phyloP scores from a whole-genome alignment of 2,113 vertebrate species.

The Nanorana parkeri region DNA sequence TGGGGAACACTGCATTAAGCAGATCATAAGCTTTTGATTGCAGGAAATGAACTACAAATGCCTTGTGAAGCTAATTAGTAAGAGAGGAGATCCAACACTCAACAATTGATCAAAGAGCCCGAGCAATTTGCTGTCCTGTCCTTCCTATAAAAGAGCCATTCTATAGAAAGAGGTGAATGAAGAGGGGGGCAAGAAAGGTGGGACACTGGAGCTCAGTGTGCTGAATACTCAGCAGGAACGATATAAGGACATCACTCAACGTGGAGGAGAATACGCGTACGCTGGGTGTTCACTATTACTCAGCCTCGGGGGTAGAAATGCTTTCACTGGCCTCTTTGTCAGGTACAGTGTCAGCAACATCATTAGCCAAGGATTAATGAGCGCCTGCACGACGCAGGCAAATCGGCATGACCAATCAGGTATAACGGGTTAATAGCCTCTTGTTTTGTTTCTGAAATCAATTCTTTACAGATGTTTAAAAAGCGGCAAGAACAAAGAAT shows the following conservation, averaged over 20 bases:
- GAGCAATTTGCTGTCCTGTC: background rate
- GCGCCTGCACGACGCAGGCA: background rate
- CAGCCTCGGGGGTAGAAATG: background rate
- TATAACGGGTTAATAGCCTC: background rate
- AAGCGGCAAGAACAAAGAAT: too few relatives aligned
- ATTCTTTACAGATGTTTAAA: constrained; percentile 8
- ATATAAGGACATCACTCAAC: background rate
- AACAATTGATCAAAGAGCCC: constrained; percentile 28
- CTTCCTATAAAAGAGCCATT: constrained; percentile 6
- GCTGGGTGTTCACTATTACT: background rate
- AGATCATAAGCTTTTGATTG: constrained; percentile 35
- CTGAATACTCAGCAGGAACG: background rate
- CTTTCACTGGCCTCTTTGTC: constrained; percentile 35
- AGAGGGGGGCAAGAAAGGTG: background rate
- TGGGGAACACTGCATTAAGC: background rate
- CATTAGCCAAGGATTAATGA: constrained; percentile 27
- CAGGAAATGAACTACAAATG: constrained; percentile 13
- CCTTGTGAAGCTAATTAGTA: constrained; percentile 27
- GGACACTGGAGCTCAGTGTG: background rate
- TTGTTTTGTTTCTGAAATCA: background rate
- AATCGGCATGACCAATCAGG: background rate
- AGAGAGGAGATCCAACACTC: constrained; percentile 8
- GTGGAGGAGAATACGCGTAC: background rate
- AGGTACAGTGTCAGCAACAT: constrained; percentile 28
- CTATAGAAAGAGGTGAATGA: background rate